phyloP scores from a whole-genome alignment of 2,797 vertebrate species.

The Myotis myotis region DNA sequence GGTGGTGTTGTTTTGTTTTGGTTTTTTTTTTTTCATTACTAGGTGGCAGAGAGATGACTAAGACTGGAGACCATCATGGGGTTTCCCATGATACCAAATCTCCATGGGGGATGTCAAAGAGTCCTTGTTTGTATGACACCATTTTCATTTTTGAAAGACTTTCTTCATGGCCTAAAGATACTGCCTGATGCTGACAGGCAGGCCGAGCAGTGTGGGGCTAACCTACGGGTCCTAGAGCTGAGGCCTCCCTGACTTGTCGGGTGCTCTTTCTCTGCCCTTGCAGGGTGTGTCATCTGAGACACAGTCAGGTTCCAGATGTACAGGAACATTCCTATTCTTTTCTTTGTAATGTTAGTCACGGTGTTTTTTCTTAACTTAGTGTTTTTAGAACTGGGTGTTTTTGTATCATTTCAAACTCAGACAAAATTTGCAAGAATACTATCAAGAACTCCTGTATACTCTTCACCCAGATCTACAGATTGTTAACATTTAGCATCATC shows the following conservation, averaged over 20 bases:
- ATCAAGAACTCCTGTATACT: not conserved
- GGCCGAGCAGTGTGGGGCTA: not conserved
- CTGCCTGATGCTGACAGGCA: not conserved
- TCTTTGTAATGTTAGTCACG: not conserved
- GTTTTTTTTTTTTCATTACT: not conserved
- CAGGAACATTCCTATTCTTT: not conserved
- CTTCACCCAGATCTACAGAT: not conserved
- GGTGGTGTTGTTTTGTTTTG: no score
- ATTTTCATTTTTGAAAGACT: slow-evolving; percentile 7
- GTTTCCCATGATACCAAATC: not conserved
- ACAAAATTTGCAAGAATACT: not conserved
- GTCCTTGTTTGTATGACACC: not conserved
- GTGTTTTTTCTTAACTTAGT: not conserved
- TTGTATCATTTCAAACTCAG: slow-evolving; percentile 41
- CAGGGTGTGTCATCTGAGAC: not conserved
- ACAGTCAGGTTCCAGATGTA: not conserved
- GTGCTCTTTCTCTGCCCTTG: not conserved
- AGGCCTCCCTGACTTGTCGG: not conserved
- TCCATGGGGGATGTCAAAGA: not conserved
- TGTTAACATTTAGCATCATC: not conserved
- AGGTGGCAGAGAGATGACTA: not conserved
- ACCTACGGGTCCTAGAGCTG: not conserved
- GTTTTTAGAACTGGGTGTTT: not conserved
- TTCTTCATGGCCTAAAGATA: not conserved
- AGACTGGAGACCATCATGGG: not conserved